Conservation (phyloP, 2,888 invertebrate species). For the Ornithoptera priamus region DNA sequence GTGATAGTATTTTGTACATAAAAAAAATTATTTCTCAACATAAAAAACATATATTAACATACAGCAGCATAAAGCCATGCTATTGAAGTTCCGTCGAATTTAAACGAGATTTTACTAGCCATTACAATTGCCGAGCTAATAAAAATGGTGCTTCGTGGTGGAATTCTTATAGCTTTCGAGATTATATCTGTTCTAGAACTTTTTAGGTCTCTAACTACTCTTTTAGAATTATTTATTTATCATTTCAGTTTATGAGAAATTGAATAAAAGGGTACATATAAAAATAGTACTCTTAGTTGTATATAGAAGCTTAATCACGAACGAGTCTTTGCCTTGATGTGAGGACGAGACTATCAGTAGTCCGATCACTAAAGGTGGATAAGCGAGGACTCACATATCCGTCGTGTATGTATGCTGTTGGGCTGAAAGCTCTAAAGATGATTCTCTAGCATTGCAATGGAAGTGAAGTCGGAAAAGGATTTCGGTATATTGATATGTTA, state of each 20-base stretch:
- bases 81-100: not conserved
- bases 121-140: conserved; percentile 1
- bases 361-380: no score
- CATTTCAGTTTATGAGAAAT: not conserved
- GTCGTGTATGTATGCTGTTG: no score
- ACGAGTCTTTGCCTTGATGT: no score
- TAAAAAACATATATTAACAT: not conserved
- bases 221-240: not conserved
- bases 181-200: conserved; percentile 1
- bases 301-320: not conserved
- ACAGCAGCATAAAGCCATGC: not conserved
- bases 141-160: not conserved
- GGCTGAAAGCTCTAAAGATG: no score
- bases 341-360: no score
- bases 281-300: not conserved
- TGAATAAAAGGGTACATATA: no score
- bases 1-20: no score
- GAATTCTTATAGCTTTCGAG: conserved; percentile 1
- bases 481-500: no score
- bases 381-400: no score
- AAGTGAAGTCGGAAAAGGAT: no score
- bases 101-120: not conserved
- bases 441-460: no score
- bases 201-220: not conserved
- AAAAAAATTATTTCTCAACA: not conserved